Evolutionary conservation across 2,888 invertebrate genomes (phyloP), one percentile per base, ranked within the genome.

Genomic region (Mellilla xanthometata): DNA sequence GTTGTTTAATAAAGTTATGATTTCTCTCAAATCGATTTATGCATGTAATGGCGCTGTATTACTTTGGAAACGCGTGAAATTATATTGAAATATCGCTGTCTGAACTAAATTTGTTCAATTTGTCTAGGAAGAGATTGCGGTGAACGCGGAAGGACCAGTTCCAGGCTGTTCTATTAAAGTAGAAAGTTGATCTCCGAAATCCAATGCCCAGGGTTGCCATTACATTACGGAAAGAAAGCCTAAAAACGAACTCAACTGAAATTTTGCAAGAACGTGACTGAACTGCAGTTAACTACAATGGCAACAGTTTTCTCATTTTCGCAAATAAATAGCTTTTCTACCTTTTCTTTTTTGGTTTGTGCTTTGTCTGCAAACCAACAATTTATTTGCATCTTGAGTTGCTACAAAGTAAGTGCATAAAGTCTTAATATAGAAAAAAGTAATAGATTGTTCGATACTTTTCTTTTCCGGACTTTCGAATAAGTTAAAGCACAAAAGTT

Each of bases 151-250:
- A 58, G 55, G 55, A 53, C 51, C 46, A 50, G 44, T n/a, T n/a
- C n/a, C n/a, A n/a, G n/a, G n/a, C n/a, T 49, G 54, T 57, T 55
- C 54, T 46, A 55, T 58, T 53, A 49, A 55, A 55, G 55, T 50
- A 52, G 53, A 55, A 58, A 58, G 55, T 54, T 43, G 56, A 47
- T 50, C 56, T 52, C 58, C 41, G 42, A 54, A 51, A 54, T 54
- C 56, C 54, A 53, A 51, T 53, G 56, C 52, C 39, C 33, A 55
- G 54, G 31, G 40, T 30, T 40, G 36, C 28, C 46, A 40, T 46
- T 40, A 40, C 26, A 13, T 23, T 7, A 23, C 32, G 39, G 19
- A 29, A 28, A 39, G 27, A 31, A 43, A 43, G 36, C 36, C 36
- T 36, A 36, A 36, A 26, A 36, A 27, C 28, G 36, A 36, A 36